Evolutionary conservation across 2,113 vertebrate genomes (phyloP).

Genomic region (Thunnus maccoyii): DNA sequence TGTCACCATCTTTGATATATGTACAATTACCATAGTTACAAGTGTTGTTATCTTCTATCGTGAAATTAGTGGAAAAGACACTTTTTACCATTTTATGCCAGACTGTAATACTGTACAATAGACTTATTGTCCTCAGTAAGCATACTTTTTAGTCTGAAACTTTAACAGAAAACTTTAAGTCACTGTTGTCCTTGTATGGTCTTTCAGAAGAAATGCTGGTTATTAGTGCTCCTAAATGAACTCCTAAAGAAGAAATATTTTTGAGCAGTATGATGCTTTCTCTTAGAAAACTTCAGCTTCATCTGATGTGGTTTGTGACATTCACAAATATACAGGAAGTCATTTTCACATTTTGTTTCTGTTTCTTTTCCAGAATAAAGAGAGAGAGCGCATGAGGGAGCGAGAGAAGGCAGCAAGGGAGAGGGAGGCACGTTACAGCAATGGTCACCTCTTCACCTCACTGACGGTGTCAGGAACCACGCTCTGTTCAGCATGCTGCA

Average conservation of each 20-base stretch:
- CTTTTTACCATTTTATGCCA: background rate
- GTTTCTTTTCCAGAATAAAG: conserved; percentile 85
- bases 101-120: too few species aligned
- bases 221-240: too few species aligned
- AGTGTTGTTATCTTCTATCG: background rate
- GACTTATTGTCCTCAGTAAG: too few species aligned
- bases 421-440: conserved; percentile 91
- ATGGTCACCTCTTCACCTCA: conserved; percentile 94
- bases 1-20: background rate
- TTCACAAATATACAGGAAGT: background rate
- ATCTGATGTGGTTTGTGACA: background rate
- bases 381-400: conserved; percentile 90
- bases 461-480: conserved; percentile 93
- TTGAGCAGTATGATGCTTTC: too few species aligned
- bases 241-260: too few species aligned
- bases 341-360: background rate
- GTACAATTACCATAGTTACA: background rate
- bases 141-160: too few species aligned
- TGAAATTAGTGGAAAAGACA: background rate
- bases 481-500: conserved; percentile 93
- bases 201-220: too few species aligned
- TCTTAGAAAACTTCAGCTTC: background rate
- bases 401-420: conserved; percentile 89
- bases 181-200: too few species aligned
- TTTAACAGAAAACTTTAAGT: too few species aligned